Base-by-base conservation (phyloP, 2,113 vertebrate species). In the Oncorhynchus gorbuscha region DNA sequence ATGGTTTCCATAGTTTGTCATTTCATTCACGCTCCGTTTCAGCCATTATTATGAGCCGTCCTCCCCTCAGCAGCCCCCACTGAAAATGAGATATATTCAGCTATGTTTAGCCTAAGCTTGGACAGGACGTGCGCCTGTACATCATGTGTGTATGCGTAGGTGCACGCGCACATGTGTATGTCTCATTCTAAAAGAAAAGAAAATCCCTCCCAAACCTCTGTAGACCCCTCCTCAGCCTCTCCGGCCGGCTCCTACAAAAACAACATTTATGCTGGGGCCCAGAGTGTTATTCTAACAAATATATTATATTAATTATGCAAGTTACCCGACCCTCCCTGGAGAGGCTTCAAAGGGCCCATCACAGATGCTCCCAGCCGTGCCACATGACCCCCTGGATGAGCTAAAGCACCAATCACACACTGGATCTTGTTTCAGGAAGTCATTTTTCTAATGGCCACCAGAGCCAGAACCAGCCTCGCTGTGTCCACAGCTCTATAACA, bases 281-380 rank as follows among this genome's bases (percentile, higher is more conserved):
- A 87, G 79, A 81, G 73, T 93, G 91, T 93, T 93, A 90, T 90
- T 91, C 79, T 87, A 91, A 89, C 84, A 89, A 91, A 90, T 89
- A 89, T 71, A 90, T 88, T 84, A 83, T 82, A 89, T 89, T 91
- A 87, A 92, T 87, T 92, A 86, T 79, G 84, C 80, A 58, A 24
- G 91, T 88, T 78, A 91, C 76, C 73, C 49, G 84, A 91, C 79
- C 77, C 85, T 72, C 87, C 87, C 83, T 8, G 9, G 81, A 87
- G 86, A 87, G 69, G 74, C 70, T 88, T 89, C 81, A 88, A 86
- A 89, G 79, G 82, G 80, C 69, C 79, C 30, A 69, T 80, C 84
- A 75, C 72, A 73, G 69, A 82, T 78, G 89, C 77, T 75, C 83
- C 81, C 67, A 78, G 77, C 58, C 67, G 66, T 62, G 77, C 78